Evolutionary conservation across 2,888 invertebrate genomes (phyloP).

Genomic region (Colostygia pectinataria): DNA sequence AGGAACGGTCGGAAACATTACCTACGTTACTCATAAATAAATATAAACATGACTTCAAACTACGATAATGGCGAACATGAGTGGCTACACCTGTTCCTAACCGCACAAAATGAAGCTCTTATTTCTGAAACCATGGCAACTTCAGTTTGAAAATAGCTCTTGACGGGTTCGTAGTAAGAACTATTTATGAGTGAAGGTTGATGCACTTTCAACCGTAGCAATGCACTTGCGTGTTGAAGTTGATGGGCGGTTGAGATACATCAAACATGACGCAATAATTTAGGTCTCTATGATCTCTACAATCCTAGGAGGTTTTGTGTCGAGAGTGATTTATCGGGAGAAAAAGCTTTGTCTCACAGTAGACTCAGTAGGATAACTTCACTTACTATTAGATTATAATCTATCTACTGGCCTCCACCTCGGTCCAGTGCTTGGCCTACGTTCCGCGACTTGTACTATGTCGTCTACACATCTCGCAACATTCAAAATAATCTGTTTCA

Average conservation of each 20-base stretch:
- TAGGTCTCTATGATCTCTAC: conserved; percentile 9
- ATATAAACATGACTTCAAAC: conserved; percentile 22
- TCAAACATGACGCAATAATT: conserved; percentile 28
- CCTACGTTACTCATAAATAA: conserved; percentile 10
- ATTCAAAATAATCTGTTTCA: too few relatives aligned
- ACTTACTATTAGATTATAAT: too few relatives aligned
- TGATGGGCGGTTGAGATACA: conserved; percentile 26
- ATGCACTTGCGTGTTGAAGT: conserved; percentile 17
- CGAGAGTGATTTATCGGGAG: conserved; percentile 1
- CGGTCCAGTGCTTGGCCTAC: too few relatives aligned
- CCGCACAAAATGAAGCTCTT: conserved; percentile 21
- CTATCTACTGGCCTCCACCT: too few relatives aligned
- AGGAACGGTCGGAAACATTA: conserved; percentile 5
- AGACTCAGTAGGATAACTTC: too few relatives aligned
- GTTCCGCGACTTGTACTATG: too few relatives aligned
- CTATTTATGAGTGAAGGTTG: conserved; percentile 21
- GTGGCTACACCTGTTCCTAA: conserved; percentile 28
- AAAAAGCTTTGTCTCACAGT: not conserved
- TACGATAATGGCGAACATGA: conserved; percentile 22
- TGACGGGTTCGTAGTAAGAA: conserved; percentile 14
- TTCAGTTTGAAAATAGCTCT: conserved; percentile 12
- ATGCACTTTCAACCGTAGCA: conserved; percentile 19
- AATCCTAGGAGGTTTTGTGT: conserved; percentile 10
- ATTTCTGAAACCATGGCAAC: conserved; percentile 28
- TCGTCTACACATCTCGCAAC: too few relatives aligned